Base-by-base conservation (phyloP, 2,797 vertebrate species). In the Amblyraja radiata region DNA sequence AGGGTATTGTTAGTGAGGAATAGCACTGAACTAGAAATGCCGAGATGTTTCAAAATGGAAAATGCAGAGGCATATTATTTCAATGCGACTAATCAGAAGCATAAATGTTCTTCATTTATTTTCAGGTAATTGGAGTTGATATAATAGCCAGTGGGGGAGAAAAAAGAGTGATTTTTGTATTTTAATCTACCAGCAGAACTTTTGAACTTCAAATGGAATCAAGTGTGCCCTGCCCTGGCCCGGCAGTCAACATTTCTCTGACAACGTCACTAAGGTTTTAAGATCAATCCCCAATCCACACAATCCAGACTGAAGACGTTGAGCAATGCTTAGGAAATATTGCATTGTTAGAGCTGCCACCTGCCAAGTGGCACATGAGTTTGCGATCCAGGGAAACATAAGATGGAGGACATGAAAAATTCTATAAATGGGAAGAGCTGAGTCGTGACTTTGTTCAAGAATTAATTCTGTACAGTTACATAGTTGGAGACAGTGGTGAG, bases 91-190 rank as follows among this genome's bases (percentile, higher is more conserved):
- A 14, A 68, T 36, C 21, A 9, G 18, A 71, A 71, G 32, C 32
- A 71, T 39, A 58, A 65, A 63, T 86, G 61, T 63, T 63, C 54
- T 32, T 32, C 18, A 86, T 16, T 39, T 32, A 21, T 90, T 90
- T 90, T 71, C 63, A 90, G 6, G 8, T 84, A 84, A 84, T 83
- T 84, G 77, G 32, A 78, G n/a, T 78, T 78, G n/a, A 78, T 32
- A 10, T 77, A n/a, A 36, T 11, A 5, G 1, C n/a, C n/a, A 36
- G 77, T 78, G 6, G 36, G 32, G 65, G 11, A 9, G 4, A 10
- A 46, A 46, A 46, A 13, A 68, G 10, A 68, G 65, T 68, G 18
- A 68, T 68, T 68, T 46, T 6, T 73, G 71, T 23, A 2, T 21
- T 73, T 73, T 90, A 65, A 71, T 16, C 86, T 14, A 36, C n/a